Evolutionary conservation across 2,113 vertebrate species (phyloP).

Genomic region (Puma concolor): DNA sequence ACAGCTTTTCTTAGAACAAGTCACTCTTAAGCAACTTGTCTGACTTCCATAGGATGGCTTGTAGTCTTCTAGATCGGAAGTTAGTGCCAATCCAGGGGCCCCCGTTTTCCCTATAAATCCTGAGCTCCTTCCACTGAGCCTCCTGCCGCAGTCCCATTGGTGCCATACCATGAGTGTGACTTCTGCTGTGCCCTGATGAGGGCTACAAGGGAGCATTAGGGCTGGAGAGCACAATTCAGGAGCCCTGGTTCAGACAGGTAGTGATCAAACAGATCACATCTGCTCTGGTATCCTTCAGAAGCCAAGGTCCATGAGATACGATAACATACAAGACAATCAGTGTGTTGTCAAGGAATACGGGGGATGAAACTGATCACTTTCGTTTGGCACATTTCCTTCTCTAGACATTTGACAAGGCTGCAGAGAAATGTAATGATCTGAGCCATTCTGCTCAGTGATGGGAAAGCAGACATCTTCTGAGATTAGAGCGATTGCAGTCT

Average conservation of each 20-base stretch:
- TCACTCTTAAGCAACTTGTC: background rate
- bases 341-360: slow-evolving; percentile 53
- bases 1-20: background rate
- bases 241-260: background rate
- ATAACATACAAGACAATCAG: background rate
- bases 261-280: background rate
- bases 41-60: background rate
- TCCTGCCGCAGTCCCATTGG: accelerated
- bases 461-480: background rate
- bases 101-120: background rate
- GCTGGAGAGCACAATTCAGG: background rate
- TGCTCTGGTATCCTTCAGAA: background rate
- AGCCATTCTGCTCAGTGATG: background rate
- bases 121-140: background rate
- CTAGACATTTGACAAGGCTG: slow-evolving; percentile 27
- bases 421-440: slow-evolving; percentile 52
- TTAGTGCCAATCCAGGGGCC: background rate
- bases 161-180: background rate
- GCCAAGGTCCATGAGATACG: background rate
- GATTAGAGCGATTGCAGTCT: background rate
- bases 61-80: background rate
- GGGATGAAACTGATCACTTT: background rate
- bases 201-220: background rate
- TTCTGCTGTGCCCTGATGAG: background rate
- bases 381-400: slow-evolving; percentile 48